These are phyloP conservation scores for Penaeus japonicus DNA, from an alignment of 1,140 invertebrate species.

Conservation along the genomic window DNA sequence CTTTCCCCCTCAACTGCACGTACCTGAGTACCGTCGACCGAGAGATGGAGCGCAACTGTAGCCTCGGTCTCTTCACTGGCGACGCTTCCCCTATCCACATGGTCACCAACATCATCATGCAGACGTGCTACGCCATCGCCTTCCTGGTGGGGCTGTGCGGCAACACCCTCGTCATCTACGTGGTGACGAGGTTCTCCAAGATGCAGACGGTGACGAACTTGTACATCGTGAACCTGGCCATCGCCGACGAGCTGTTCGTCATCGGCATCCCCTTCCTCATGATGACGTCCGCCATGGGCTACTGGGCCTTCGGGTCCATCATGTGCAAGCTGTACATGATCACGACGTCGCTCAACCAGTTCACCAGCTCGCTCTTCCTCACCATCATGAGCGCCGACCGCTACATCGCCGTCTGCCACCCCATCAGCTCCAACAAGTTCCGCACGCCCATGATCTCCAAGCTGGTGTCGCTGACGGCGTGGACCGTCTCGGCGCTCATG, in stretches of 20 bases:
- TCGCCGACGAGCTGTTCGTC: slow-evolving; percentile 94
- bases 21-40: too few relatives aligned
- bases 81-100: too few relatives aligned
- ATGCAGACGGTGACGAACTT: slow-evolving; percentile 98
- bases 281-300: slow-evolving; percentile 81
- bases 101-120: slow-evolving; percentile 39
- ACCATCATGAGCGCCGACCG: slow-evolving; percentile 96
- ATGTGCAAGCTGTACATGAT: slow-evolving; percentile 95
- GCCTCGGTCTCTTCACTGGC: too few relatives aligned
- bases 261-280: slow-evolving; percentile 93
- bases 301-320: slow-evolving; percentile 89
- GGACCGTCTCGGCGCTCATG: slow-evolving; percentile 82
- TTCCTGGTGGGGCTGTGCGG: slow-evolving; percentile 89
- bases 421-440: slow-evolving; percentile 84
- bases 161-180: slow-evolving; percentile 95
- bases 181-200: slow-evolving; percentile 89
- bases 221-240: slow-evolving; percentile 94
- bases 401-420: slow-evolving; percentile 96
- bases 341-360: slow-evolving; percentile 93
- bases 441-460: slow-evolving; percentile 87
- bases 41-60: too few relatives aligned
- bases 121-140: slow-evolving; percentile 69
- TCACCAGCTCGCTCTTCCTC: slow-evolving; percentile 91
- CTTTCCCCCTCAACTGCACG: too few relatives aligned
- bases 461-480: slow-evolving; percentile 82